Evolutionary conservation across 2,888 invertebrate species (phyloP).

Genomic region (Polydrusus cervinus): DNA sequence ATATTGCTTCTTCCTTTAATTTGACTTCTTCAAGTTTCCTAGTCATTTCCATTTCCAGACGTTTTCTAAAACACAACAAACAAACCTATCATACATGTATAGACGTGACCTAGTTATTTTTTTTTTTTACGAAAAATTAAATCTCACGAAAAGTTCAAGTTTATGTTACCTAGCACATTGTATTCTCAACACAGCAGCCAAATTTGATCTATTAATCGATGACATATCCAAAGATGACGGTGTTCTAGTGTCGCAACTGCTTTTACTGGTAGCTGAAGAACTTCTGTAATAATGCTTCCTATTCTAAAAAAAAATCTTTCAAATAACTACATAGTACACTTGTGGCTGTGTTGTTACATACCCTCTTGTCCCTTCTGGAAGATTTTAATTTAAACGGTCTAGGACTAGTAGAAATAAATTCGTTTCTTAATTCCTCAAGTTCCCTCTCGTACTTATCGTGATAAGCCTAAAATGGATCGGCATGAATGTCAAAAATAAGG

Average conservation of each 20-base stretch:
- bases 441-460: slow-evolving; percentile 68
- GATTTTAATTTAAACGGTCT: slow-evolving; percentile 73
- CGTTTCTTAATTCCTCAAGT: slow-evolving; percentile 68
- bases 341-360: slow-evolving; percentile 10
- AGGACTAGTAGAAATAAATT: slow-evolving; percentile 69
- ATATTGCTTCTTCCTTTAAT: slow-evolving; percentile 74
- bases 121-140: too few relatives aligned
- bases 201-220: slow-evolving; percentile 76
- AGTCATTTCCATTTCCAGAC: slow-evolving; percentile 78
- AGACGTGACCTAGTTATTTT: too few relatives aligned
- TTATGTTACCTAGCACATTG: slow-evolving; percentile 73
- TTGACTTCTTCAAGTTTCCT: slow-evolving; percentile 76
- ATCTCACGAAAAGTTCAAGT: too few relatives aligned
- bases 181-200: slow-evolving; percentile 80
- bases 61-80: slow-evolving; percentile 70
- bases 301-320: slow-evolving; percentile 18
- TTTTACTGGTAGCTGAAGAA: slow-evolving; percentile 65
- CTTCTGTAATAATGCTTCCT: slow-evolving; percentile 56
- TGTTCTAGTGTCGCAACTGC: slow-evolving; percentile 64
- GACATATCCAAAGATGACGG: slow-evolving; percentile 69
- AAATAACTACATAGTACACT: background rate
- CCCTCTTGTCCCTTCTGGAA: slow-evolving; percentile 64
- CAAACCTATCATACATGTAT: too few relatives aligned
- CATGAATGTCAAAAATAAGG: too few relatives aligned
- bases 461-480: slow-evolving; percentile 66